phyloP scores from a whole-genome alignment of 2,888 invertebrate genomes.

The Deilephila porcellus region DNA sequence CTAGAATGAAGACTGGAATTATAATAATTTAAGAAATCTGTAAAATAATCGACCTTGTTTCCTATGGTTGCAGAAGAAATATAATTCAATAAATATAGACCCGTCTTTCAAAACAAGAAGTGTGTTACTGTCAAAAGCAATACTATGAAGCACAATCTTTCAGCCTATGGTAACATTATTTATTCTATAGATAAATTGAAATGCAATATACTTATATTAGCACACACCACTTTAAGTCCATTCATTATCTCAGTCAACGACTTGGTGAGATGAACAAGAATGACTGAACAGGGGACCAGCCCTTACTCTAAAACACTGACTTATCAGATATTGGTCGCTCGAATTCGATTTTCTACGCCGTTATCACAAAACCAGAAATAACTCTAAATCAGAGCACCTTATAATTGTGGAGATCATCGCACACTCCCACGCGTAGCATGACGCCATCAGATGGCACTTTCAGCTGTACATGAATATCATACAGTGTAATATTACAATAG shows the following conservation, averaged over 20 bases:
- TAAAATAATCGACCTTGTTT: neutral
- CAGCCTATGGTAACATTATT: conserved; percentile 70
- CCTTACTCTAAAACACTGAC: conserved; percentile 69
- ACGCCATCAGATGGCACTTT: conserved; percentile 78
- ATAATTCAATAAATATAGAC: conserved; percentile 29
- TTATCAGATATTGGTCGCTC: conserved; percentile 78
- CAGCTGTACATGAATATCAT: conserved; percentile 77
- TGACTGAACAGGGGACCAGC: conserved; percentile 70
- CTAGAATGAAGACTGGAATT: conserved; percentile 36
- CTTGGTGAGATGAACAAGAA: conserved; percentile 46
- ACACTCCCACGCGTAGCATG: conserved; percentile 68
- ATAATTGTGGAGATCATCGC: conserved; percentile 85
- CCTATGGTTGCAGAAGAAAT: neutral
- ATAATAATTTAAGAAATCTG: neutral
- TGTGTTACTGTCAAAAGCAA: conserved; percentile 46
- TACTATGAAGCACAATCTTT: conserved; percentile 55
- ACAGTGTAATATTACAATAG: conserved; percentile 63
- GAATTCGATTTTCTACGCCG: conserved; percentile 70
- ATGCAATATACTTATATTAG: conserved; percentile 70
- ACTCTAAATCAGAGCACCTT: conserved; percentile 84
- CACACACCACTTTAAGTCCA: conserved; percentile 41
- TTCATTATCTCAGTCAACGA: conserved; percentile 37
- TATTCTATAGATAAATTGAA: conserved; percentile 70
- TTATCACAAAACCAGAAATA: conserved; percentile 81
- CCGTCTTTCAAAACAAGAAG: conserved; percentile 35